A percentile compares a stretch with the other conserved stretches of the same genome.
Conservation (phyloP, 2,113 vertebrate species). For the Beaufortia kweichowensis region DNA sequence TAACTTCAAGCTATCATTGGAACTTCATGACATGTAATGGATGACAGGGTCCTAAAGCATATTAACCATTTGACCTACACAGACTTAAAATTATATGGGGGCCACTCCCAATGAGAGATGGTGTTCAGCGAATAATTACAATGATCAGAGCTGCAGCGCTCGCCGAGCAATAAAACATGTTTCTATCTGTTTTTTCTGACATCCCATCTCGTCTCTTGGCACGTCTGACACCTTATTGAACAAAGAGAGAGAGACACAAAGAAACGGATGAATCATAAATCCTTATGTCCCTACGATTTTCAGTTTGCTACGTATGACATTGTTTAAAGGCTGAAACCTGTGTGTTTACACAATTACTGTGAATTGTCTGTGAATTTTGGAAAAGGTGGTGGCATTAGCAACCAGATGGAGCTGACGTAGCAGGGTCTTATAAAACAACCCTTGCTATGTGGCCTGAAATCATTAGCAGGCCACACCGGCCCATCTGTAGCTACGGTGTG, state of each 20-base stretch:
- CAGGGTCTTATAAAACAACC: constrained; percentile 66
- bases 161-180: constrained; percentile 71
- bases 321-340: constrained; percentile 66
- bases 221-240: constrained; percentile 62
- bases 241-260: constrained; percentile 51
- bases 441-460: constrained; percentile 73
- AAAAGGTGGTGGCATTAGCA: constrained; percentile 59
- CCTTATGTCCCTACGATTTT: constrained; percentile 61
- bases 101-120: constrained; percentile 62
- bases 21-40: constrained; percentile 61
- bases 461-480: constrained; percentile 71
- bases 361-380: constrained; percentile 60
- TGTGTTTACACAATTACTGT: constrained; percentile 59
- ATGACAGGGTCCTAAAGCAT: constrained; percentile 55
- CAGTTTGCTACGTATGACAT: constrained; percentile 70
- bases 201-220: constrained; percentile 66
- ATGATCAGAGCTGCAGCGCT: constrained; percentile 63
- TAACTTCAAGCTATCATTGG: constrained; percentile 59
- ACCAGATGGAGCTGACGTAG: constrained; percentile 61
- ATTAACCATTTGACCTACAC: constrained; percentile 62
- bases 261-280: constrained; percentile 55
- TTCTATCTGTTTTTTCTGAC: constrained; percentile 69
- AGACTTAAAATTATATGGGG: constrained; percentile 61
- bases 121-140: constrained; percentile 68
- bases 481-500: constrained; percentile 68